Evolutionary conservation across 2,797 vertebrate species (phyloP).

Genomic region (Sebastolobus alascanus): DNA sequence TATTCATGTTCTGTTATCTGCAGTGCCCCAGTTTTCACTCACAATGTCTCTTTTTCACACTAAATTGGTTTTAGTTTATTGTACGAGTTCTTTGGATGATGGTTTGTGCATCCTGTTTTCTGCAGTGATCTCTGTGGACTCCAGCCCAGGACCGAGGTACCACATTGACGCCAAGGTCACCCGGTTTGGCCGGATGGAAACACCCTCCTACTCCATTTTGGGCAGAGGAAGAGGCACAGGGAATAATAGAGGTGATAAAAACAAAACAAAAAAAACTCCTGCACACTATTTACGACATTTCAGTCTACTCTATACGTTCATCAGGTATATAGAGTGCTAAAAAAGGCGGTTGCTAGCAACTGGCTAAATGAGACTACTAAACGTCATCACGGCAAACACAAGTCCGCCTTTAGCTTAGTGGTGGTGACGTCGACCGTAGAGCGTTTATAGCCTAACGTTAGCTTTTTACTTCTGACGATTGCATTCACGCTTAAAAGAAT

Average conservation of each 20-base stretch:
- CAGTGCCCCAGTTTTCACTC: neutral
- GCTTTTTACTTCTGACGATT: too few relatives aligned
- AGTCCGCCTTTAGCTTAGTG: too few relatives aligned
- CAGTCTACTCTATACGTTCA: neutral
- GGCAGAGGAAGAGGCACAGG: conserved; percentile 75
- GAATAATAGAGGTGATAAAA: conserved; percentile 55
- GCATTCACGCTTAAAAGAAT: too few relatives aligned
- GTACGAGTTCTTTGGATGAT: neutral
- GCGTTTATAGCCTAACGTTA: too few relatives aligned
- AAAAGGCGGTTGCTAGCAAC: too few relatives aligned
- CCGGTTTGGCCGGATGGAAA: conserved; percentile 88
- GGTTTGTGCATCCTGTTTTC: neutral
- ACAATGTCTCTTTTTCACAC: neutral
- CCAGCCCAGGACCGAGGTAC: conserved; percentile 91
- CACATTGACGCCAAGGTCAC: conserved; percentile 88
- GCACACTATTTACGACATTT: neutral
- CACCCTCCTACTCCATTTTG: conserved; percentile 90
- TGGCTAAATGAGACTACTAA: too few relatives aligned
- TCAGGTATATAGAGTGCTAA: neutral
- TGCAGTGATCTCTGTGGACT: conserved; percentile 85
- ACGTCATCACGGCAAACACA: too few relatives aligned
- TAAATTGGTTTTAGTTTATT: neutral
- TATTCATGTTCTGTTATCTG: neutral
- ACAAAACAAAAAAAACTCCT: too few relatives aligned
- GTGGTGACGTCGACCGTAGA: too few relatives aligned